phyloP scores from a whole-genome alignment of 2,113 vertebrate genomes.

The Prunella fulvescens region DNA sequence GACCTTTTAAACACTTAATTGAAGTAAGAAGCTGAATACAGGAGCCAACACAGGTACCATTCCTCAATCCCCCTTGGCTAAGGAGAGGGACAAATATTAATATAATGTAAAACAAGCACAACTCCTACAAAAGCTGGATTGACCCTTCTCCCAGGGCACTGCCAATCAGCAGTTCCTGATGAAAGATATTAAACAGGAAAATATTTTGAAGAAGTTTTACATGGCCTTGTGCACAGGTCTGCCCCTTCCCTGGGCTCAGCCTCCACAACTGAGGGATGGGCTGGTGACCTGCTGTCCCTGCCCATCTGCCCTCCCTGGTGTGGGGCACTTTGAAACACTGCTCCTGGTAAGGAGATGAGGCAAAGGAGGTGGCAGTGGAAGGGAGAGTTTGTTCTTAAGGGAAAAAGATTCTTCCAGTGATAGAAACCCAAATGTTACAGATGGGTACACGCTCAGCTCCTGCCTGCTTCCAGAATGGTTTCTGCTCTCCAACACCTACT shows the following conservation, averaged over 20 bases:
- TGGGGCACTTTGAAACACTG: not conserved
- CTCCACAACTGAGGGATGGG: not conserved
- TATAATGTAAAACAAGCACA: accelerated
- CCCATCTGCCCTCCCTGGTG: not conserved
- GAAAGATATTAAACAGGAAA: not conserved
- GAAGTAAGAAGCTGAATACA: not conserved
- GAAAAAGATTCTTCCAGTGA: not conserved
- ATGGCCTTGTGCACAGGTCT: accelerated
- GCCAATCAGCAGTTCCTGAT: not conserved
- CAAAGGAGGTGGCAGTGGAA: not conserved
- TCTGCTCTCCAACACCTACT: not conserved
- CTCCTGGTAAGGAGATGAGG: not conserved
- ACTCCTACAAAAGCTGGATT: not conserved
- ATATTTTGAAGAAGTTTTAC: not conserved
- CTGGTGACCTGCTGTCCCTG: not conserved
- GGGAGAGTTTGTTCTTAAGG: not conserved
- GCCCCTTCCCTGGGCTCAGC: not conserved
- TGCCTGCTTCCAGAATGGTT: not conserved
- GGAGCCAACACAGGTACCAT: not conserved
- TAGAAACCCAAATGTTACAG: not conserved
- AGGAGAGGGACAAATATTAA: not conserved
- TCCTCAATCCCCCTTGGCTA: not conserved
- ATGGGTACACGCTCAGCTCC: not conserved
- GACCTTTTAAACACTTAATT: conserved; percentile 30
- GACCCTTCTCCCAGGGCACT: not conserved